phyloP scores from a whole-genome alignment of 1,140 invertebrate species.

The Oedothorax gibbosus region DNA sequence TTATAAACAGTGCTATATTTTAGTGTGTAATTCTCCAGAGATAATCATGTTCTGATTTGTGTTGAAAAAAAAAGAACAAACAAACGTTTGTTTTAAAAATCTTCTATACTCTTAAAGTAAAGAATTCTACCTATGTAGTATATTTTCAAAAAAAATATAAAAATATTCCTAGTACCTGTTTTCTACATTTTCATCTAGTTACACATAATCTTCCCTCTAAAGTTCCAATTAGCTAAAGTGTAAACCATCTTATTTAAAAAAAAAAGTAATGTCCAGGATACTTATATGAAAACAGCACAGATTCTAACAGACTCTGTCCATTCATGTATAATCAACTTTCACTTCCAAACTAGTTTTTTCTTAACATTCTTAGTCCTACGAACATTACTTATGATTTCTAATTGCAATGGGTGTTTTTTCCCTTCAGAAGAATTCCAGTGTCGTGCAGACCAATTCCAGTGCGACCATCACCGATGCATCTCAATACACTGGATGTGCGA shows the following conservation, averaged over 20 bases:
- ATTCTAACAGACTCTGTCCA: neutral
- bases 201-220: no score
- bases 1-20: no score
- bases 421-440: constrained; percentile 63
- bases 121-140: no score
- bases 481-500: constrained; percentile 65
- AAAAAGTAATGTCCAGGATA: neutral
- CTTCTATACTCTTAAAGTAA: no score
- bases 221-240: no score
- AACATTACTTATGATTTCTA: neutral
- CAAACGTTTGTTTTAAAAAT: no score
- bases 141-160: no score
- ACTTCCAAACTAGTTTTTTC: neutral
- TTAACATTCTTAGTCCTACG: neutral
- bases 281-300: neutral
- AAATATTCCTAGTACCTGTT: neutral
- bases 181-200: neutral
- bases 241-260: neutral
- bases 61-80: no score
- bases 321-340: neutral
- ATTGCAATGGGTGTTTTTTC: constrained; percentile 17
- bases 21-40: no score
- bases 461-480: constrained; percentile 63
- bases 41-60: no score
- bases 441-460: constrained; percentile 66